phyloP scores from a whole-genome alignment of 2,888 invertebrate species.

The Dryobotodes eremita region DNA sequence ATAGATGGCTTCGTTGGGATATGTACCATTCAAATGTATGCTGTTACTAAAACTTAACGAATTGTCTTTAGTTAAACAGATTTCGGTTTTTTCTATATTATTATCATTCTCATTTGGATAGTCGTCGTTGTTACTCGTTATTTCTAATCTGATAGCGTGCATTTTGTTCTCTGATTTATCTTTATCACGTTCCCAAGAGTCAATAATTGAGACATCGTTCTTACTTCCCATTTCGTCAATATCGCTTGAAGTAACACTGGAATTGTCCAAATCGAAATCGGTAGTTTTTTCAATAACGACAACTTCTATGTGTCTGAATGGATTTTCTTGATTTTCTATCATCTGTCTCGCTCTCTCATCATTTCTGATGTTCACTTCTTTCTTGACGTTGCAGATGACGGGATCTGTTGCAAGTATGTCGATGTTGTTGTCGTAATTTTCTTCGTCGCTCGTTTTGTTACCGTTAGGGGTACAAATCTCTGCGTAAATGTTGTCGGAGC shows the following conservation, averaged over 20 bases:
- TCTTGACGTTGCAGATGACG: slow-evolving; percentile 88
- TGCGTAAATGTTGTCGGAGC: slow-evolving; percentile 93
- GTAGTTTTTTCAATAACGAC: slow-evolving; percentile 89
- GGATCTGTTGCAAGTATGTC: slow-evolving; percentile 88
- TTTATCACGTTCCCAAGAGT: slow-evolving; percentile 88
- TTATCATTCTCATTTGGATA: slow-evolving; percentile 80
- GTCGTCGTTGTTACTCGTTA: slow-evolving; percentile 88
- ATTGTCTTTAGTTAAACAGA: slow-evolving; percentile 86
- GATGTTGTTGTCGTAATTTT: slow-evolving; percentile 84
- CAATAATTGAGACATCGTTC: slow-evolving; percentile 86
- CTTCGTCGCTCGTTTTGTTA: slow-evolving; percentile 83
- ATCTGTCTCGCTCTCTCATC: slow-evolving; percentile 87
- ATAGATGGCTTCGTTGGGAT: slow-evolving; percentile 90
- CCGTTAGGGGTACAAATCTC: slow-evolving; percentile 91
- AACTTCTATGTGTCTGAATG: slow-evolving; percentile 89
- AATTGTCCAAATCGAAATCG: slow-evolving; percentile 87
- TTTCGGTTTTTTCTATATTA: slow-evolving; percentile 80
- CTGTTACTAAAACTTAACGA: slow-evolving; percentile 89
- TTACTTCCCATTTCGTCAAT: slow-evolving; percentile 85
- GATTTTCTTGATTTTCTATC: slow-evolving; percentile 87
- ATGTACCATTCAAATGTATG: slow-evolving; percentile 90
- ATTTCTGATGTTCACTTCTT: slow-evolving; percentile 87
- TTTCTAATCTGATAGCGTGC: slow-evolving; percentile 89
- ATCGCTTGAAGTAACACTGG: slow-evolving; percentile 86
- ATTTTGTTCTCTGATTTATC: slow-evolving; percentile 81